These are phyloP conservation scores for Coptotermes formosanus DNA, from an alignment of 1,140 invertebrate genomes.

Conservation along the genomic window DNA sequence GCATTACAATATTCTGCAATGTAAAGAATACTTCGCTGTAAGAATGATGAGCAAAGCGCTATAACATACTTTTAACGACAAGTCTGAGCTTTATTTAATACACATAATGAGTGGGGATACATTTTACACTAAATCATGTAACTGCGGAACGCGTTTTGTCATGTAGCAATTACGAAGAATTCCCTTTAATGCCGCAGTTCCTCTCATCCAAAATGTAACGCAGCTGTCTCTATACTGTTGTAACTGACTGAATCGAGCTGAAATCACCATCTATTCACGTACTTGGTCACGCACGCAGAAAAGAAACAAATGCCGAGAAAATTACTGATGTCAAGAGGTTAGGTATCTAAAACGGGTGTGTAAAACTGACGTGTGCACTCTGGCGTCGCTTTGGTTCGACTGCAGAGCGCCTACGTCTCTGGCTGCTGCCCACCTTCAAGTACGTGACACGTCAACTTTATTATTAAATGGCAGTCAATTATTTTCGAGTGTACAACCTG, in stretches of 20 bases:
- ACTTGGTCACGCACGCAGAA: no score
- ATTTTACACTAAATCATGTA: constrained; percentile 29
- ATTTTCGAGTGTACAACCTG: not conserved
- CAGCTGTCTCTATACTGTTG: not conserved
- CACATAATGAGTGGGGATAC: constrained; percentile 25
- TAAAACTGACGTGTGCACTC: no score
- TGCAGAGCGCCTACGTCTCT: not conserved
- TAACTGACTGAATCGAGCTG: not conserved
- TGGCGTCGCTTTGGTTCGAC: no score
- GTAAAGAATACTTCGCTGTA: not conserved
- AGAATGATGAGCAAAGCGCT: not conserved
- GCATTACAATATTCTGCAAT: not conserved
- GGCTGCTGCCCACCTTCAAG: not conserved
- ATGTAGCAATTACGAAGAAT: constrained; percentile 24
- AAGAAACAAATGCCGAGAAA: not conserved
- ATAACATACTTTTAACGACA: not conserved
- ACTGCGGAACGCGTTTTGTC: constrained; percentile 22
- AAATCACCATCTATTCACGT: no score
- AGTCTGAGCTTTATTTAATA: not conserved
- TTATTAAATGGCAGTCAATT: not conserved
- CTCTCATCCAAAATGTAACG: not conserved
- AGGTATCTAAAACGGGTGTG: not conserved
- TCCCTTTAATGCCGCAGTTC: not conserved
- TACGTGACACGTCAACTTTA: not conserved
- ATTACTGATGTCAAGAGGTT: not conserved